Conservation (phyloP, 2,888 invertebrate genomes). For the Ametastegia equiseti region DNA sequence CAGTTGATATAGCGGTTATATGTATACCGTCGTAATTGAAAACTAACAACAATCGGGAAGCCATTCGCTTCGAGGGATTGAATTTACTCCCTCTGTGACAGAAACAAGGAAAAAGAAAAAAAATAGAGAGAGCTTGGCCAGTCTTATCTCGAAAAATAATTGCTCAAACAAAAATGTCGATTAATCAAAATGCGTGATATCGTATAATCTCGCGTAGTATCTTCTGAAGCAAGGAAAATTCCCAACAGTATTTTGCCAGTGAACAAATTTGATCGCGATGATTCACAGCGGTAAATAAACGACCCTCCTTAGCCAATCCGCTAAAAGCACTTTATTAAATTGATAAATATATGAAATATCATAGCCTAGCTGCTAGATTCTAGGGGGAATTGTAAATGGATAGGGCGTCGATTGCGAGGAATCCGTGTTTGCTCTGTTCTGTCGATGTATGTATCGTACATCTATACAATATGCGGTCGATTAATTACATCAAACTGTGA, state of each 20-base stretch:
- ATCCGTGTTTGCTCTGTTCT: conserved; percentile 20
- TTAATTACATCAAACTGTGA: conserved; percentile 1
- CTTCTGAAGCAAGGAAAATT: not conserved
- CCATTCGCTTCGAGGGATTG: not conserved
- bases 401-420: not conserved
- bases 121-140: not conserved
- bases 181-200: not conserved
- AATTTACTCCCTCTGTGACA: conserved; percentile 11
- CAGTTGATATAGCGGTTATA: not conserved
- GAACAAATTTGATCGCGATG: conserved; percentile 32
- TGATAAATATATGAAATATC: conserved; percentile 70
- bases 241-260: not conserved
- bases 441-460: not conserved
- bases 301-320: conserved; percentile 59
- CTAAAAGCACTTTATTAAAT: conserved; percentile 70
- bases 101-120: not conserved
- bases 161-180: not conserved
- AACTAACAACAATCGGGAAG: not conserved
- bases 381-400: conserved; percentile 12
- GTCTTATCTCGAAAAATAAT: not conserved
- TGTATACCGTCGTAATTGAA: no score
- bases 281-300: conserved; percentile 47
- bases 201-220: not conserved
- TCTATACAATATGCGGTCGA: conserved; percentile 4
- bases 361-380: conserved; percentile 59